Percentiles rank a stretch among this genome's conserved stretches.
Evolutionary conservation across 2,888 invertebrate genomes (phyloP).

Genomic region (Isoperla grammatica): DNA sequence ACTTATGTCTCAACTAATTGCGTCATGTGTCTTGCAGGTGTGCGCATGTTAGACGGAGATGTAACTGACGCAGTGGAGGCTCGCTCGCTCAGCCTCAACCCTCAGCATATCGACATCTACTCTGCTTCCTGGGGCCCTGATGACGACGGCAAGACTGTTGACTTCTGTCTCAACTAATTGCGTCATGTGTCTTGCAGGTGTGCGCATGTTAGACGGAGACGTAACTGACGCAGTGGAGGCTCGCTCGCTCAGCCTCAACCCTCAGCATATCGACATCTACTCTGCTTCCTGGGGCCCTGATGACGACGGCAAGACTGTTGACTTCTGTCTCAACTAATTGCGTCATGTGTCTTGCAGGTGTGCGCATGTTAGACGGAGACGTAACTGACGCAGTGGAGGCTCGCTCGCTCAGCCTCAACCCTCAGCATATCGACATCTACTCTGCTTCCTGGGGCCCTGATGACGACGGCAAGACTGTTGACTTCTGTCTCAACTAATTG

Average conservation of each 20-base stretch:
- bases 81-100: conserved; percentile 85
- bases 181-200: conserved; percentile 64
- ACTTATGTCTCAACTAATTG: too few species aligned
- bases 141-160: conserved; percentile 95
- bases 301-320: conserved; percentile 95
- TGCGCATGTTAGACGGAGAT: conserved; percentile 95
- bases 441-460: conserved; percentile 98
- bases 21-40: conserved; percentile 64
- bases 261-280: conserved; percentile 97
- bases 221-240: conserved; percentile 99
- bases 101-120: conserved; percentile 97
- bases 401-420: conserved; percentile 85
- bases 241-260: conserved; percentile 85
- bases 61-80: conserved; percentile 99
- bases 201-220: conserved; percentile 95
- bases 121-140: conserved; percentile 98
- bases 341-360: conserved; percentile 64
- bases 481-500: too few species aligned
- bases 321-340: too few species aligned
- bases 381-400: conserved; percentile 99
- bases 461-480: conserved; percentile 95
- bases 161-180: too few species aligned
- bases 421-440: conserved; percentile 97
- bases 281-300: conserved; percentile 98
- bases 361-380: conserved; percentile 95